Percentiles rank a stretch among this genome's conserved stretches.
Evolutionary conservation across 2,113 vertebrate genomes (phyloP).

Genomic region (Phyllostomus discolor): DNA sequence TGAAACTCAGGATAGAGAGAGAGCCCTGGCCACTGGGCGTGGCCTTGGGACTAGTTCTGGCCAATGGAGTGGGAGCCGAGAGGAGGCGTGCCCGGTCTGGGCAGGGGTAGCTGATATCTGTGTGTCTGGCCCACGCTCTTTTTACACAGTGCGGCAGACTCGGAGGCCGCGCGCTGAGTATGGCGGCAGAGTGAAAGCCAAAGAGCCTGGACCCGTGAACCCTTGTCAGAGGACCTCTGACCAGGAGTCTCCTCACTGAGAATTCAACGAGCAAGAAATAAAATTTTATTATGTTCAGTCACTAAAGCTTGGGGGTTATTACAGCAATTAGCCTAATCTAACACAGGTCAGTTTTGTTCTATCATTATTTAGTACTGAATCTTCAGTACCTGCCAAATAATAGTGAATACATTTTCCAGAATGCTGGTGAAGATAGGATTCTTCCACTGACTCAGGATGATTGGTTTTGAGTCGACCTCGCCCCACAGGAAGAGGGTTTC

Average conservation of each 20-base stretch:
- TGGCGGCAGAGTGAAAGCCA: background rate
- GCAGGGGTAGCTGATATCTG: background rate
- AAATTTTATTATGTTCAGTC: background rate
- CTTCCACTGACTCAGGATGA: background rate
- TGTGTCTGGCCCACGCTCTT: background rate
- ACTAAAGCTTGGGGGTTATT: background rate
- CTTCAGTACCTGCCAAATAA: background rate
- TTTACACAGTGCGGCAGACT: background rate
- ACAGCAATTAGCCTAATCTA: background rate
- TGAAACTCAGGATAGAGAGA: background rate
- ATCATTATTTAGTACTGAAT: background rate
- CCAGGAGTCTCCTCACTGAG: background rate
- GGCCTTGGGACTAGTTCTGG: background rate
- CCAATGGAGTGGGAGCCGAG: background rate
- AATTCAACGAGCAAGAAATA: background rate
- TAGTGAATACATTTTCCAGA: background rate
- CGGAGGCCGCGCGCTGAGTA: background rate
- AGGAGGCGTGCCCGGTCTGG: background rate
- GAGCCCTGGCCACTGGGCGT: background rate
- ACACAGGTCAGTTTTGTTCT: background rate
- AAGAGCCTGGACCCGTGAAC: background rate
- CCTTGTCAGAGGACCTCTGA: background rate
- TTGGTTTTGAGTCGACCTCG: background rate
- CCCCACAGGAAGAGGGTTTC: background rate
- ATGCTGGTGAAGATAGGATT: background rate